phyloP scores from a whole-genome alignment of 23 tunicate species.

The Trididemnum nubilum region DNA sequence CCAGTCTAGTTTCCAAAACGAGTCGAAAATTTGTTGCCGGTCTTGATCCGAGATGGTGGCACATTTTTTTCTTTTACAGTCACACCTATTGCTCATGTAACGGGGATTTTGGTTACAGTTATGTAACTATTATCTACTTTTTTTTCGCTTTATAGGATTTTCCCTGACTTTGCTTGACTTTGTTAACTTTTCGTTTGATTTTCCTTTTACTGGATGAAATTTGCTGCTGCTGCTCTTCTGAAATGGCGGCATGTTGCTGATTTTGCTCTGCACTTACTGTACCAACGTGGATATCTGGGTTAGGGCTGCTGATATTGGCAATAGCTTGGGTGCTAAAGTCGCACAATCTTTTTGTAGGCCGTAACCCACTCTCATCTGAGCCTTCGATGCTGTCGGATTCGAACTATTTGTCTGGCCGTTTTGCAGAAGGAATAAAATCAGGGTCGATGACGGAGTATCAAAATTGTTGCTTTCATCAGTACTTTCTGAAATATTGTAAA shows the following conservation, averaged over 20 bases:
- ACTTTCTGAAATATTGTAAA: not conserved
- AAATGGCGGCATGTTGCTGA: no score
- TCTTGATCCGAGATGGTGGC: not conserved
- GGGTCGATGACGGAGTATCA: slow-evolving; percentile 3
- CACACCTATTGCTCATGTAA: no score
- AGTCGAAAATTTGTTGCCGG: not conserved
- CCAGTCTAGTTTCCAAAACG: not conserved
- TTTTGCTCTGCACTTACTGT: no score
- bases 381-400: not conserved
- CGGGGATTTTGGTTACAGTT: no score
- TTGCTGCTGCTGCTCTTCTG: no score
- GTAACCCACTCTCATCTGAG: not conserved
- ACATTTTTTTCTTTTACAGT: not conserved
- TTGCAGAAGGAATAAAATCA: not conserved
- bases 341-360: not conserved
- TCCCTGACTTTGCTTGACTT: no score
- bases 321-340: not conserved
- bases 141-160: no score
- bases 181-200: no score
- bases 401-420: not conserved
- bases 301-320: not conserved
- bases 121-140: no score
- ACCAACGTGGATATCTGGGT: no score
- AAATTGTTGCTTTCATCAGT: not conserved
- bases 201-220: no score